phyloP scores from a whole-genome alignment of 2,113 vertebrate genomes.

The Pardalotus punctatus region DNA sequence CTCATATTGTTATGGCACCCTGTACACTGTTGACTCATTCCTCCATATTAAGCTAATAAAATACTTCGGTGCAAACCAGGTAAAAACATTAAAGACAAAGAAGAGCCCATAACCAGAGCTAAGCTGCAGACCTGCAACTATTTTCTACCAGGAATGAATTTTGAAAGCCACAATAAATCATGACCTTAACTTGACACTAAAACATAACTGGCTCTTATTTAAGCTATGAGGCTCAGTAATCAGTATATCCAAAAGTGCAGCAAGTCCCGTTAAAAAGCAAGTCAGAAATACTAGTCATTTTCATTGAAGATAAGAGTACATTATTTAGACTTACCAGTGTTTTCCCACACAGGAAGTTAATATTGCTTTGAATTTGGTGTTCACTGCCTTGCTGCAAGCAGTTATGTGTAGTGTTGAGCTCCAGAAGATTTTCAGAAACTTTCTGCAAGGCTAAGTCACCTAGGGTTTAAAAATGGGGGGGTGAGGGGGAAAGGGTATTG shows the following conservation, averaged over 20 bases:
- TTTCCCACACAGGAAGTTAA: conserved; percentile 92
- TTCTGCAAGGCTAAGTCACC: conserved; percentile 74
- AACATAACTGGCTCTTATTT: background rate
- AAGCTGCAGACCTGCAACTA: background rate
- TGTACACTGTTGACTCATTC: background rate
- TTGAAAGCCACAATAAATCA: background rate
- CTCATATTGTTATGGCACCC: background rate
- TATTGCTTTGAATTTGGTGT: conserved; percentile 81
- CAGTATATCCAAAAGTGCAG: background rate
- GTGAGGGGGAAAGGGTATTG: background rate
- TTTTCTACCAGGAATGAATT: background rate
- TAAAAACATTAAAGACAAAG: background rate
- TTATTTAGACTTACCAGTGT: conserved; percentile 83
- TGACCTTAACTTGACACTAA: background rate
- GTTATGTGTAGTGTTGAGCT: conserved; percentile 69
- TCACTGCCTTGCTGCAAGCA: conserved; percentile 61
- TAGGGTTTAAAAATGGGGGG: conserved; percentile 15
- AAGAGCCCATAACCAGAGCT: background rate
- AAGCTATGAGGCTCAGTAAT: background rate
- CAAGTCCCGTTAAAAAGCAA: background rate
- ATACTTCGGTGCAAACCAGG: background rate
- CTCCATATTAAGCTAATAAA: background rate
- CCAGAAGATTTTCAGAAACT: conserved; percentile 74
- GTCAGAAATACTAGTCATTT: background rate
- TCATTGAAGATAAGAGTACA: background rate